Base-by-base conservation (phyloP, 2,888 invertebrate genomes). In the Drosophila fulvimacula region DNA sequence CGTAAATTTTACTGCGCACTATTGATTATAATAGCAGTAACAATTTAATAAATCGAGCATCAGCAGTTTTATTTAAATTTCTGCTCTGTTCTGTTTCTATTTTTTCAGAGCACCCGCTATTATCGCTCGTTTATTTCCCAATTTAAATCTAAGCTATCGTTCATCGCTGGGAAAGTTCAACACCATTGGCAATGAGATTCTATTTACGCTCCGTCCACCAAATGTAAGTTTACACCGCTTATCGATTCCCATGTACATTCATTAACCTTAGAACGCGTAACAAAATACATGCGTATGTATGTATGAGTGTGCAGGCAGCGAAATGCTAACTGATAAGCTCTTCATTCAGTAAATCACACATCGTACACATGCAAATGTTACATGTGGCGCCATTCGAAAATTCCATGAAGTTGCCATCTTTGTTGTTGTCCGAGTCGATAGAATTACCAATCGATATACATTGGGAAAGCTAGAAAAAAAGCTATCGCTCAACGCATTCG, bases 91-190 rank as follows among this genome's bases (percentile, higher is more conserved):
- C n/a, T n/a, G n/a, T n/a, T n/a, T n/a, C n/a, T 85, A 76, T 27
- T 30, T 30, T 30, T 30, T 30, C 82, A 92, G 92, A 82, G 91
- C 91, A 38, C 90, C 91, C n/a, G 87, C 81, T 24, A 91, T 91
- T 61, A 90, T 92, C 70, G 88, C 91, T 60, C 83, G 86, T 51
- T 79, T 92, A 62, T 92, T 92, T 81, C 92, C 92, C 13, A 88
- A 91, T 66, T 82, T 91, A 30, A 91, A 92, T 75, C 77, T 92
- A 42, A 91, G 85, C 73, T 91, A 92, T 76, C 90, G 91, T 10
- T 88, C 91, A 41, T 91, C 91, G 11, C 67, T 92, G 30, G 80
- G 87, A 24, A 91, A 90, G 74, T 90, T 91, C 72, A 92, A 90
- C 67, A 90, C 79, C 65, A 90, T 91, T 76, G 82, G 91, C 66